Conservation (phyloP, 2,113 vertebrate genomes). For the Barnardius zonarius region DNA sequence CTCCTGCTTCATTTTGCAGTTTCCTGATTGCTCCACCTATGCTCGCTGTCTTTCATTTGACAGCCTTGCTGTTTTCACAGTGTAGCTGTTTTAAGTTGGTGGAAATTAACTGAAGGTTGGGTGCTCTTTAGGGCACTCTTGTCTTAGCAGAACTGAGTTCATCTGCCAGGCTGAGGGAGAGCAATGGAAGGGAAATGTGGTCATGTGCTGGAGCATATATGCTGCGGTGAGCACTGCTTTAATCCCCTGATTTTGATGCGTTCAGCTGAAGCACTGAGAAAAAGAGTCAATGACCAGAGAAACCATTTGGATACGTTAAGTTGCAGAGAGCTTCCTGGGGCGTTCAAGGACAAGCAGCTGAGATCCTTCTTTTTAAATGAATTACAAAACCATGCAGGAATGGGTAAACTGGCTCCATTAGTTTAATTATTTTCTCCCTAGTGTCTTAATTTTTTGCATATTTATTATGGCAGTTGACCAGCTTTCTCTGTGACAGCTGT, state of each 20-base stretch:
- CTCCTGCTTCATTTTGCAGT: background rate
- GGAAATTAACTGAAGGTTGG: background rate
- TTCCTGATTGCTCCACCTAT: background rate
- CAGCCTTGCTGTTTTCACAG: background rate
- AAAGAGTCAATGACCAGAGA: background rate
- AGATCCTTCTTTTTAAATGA: constrained; percentile 22
- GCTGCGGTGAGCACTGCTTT: background rate
- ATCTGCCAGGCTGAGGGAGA: background rate
- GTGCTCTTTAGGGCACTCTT: background rate
- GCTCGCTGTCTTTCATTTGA: background rate
- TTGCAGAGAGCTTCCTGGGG: background rate
- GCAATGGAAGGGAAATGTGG: background rate
- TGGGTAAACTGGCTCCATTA: background rate
- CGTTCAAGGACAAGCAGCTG: background rate
- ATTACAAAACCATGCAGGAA: background rate
- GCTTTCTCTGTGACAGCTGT: background rate
- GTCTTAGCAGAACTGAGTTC: background rate
- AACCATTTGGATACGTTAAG: background rate
- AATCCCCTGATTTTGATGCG: background rate
- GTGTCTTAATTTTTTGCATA: background rate
- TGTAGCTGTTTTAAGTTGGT: background rate
- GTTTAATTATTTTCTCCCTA: constrained; percentile 2
- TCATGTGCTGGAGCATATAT: background rate
- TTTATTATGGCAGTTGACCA: background rate
- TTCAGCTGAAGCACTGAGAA: background rate